Conservation (phyloP, 2,113 vertebrate species). For the Mellivora capensis region DNA sequence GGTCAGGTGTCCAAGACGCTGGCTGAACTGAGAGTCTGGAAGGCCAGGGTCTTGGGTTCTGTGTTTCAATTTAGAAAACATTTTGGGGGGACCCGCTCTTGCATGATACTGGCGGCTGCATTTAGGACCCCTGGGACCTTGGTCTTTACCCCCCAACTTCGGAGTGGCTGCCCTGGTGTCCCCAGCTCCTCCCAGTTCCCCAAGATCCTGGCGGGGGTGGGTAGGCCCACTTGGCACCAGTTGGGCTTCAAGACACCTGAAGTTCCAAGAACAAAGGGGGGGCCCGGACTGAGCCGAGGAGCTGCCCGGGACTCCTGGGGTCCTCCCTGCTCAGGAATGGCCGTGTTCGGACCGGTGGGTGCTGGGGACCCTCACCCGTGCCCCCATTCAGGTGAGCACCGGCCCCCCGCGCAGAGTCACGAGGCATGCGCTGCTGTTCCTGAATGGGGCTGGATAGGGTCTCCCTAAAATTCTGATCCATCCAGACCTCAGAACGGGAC, state of each 20-base stretch:
- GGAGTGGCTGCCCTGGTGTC: neutral
- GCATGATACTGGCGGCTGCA: too few relatives aligned
- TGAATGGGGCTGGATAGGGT: neutral
- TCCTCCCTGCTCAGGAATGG: neutral
- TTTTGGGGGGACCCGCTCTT: neutral
- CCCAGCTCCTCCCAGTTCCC: neutral
- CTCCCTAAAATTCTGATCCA: neutral
- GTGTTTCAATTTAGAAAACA: neutral
- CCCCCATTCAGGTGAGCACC: neutral
- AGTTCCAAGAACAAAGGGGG: neutral
- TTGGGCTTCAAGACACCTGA: too few relatives aligned
- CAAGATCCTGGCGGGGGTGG: neutral
- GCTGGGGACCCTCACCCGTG: neutral
- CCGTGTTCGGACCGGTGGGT: neutral
- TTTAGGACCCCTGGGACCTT: neutral
- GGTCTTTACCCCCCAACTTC: neutral
- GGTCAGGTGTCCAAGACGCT: neutral
- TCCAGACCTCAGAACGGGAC: neutral
- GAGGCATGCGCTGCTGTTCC: neutral
- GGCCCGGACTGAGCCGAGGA: rapidly evolving
- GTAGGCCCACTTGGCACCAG: neutral
- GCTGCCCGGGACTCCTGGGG: neutral
- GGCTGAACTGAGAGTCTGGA: neutral
- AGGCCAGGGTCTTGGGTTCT: neutral
- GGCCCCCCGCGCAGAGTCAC: neutral